Evolutionary conservation across 2,797 vertebrate genomes (phyloP), one percentile per base, ranked within the genome.

Genomic region (Siniperca obscura): DNA sequence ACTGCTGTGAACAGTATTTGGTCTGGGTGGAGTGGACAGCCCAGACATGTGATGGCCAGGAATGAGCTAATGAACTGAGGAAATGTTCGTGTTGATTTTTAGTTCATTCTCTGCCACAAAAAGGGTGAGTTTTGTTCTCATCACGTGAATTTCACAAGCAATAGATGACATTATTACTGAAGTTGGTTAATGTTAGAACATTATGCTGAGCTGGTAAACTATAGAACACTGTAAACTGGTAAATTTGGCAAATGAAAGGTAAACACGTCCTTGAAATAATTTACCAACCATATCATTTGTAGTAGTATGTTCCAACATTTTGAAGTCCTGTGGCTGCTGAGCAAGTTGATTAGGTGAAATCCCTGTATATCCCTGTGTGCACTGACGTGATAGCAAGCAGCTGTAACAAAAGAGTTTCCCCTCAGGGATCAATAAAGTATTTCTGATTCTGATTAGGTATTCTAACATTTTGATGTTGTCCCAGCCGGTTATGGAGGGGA

Each of bases 11-110:
- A 17, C 55, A 50, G 57, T n/a, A 12, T 77, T 61, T 66, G n/a
- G 57, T 68, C 59, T 67, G 61, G 19, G 61, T 78, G 61, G 74
- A 70, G 12, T 30, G 76, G 70, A 70, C 69, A 66, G 38, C 4
- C 17, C 42, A 25, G 68, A 79, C 77, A 76, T 82, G 68, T 78
- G 53, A 70, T 87, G 80, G 84, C 77, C 44, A 75, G 71, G 72
- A 87, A 86, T 87, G 80, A 87, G 27, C 19, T 16, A 42, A 76
- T 56, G 50, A 76, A 78, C 6, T 22, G 61, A 82, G 72, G 74
- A 83, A 78, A 87, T 21, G 19, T 75, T 56, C 1, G 0, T 50
- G 55, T 38, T 40, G 25, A 61, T 42, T 77, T 62, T 75, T 57
- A 3, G 5, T 34, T 59, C 7, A 25, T 61, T 60, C 62, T 69